Evolutionary conservation across 2,113 vertebrate species (phyloP), one percentile per base, ranked within the genome.

Genomic region (Marmota flaviventris): DNA sequence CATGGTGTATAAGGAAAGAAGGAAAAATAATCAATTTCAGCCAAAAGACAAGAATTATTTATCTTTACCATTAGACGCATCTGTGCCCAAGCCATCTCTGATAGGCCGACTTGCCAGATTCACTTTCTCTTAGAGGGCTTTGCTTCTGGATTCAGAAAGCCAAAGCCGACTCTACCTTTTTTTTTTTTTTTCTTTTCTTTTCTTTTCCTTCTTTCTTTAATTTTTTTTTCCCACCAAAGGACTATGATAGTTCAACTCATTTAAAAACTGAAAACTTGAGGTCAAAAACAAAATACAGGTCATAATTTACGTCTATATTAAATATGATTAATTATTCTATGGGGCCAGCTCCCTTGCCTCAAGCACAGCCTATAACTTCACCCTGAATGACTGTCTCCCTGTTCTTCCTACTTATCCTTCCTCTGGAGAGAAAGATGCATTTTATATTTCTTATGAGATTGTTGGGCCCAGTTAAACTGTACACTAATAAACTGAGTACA

Each of bases 401-500:
- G 53, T 9, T 61, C 51, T 16, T 76, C 58, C 18, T 72, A 73
- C 20, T 70, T 83, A 89, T 73, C n/a, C 81, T 85, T 92, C 32
- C 58, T 77, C 53, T 77, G 63, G 90, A 88, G 88, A 53, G 82
- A 92, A 90, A 79, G 93, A 90, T 95, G 93, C 86, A 84, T 84
- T 77, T 95, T 79, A 93, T 22, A 93, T 65, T 85, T 93, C 48
- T 78, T 92, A 95, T 34, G 61, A 39, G 20, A 77, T 95, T 67
- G 65, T 91, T 95, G 96, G 98, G 91, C 97, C 98, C 98, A 97
- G 97, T 98, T 91, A 89, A 98, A 98, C 98, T 98, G 98, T 97
- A 98, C 96, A 98, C 98, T 98, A 98, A 99, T 98, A 99, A 98
- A 98, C 97, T 98, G 97, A 98, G 98, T 98, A 98, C 98, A 96